phyloP scores from a whole-genome alignment of 2,888 invertebrate species.

The Drosophila sordidula region DNA sequence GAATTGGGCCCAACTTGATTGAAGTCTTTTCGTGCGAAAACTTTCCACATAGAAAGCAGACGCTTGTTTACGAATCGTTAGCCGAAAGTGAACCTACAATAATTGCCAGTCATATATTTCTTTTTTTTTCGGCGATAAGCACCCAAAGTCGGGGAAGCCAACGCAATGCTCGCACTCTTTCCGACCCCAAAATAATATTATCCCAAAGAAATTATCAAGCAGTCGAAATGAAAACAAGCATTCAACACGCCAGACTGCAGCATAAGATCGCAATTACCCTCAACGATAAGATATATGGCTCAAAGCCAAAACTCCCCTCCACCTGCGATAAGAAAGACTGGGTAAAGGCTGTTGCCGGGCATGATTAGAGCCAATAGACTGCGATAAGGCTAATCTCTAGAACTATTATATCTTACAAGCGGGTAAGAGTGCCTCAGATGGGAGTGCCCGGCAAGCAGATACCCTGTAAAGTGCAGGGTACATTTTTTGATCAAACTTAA shows the following conservation, averaged over 20 bases:
- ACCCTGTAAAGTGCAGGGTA: background rate
- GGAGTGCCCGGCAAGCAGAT: background rate
- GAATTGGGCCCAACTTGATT: background rate
- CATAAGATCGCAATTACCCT: conserved; percentile 11
- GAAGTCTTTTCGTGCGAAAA: conserved; percentile 41
- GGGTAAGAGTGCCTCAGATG: background rate
- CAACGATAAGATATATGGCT: conserved; percentile 19
- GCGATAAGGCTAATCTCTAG: background rate
- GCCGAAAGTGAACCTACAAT: conserved; percentile 23
- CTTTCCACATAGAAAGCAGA: conserved; percentile 50
- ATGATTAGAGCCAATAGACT: background rate
- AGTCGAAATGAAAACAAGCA: conserved; percentile 13
- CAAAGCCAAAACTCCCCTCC: background rate
- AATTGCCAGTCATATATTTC: conserved; percentile 10
- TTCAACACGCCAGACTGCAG: conserved; percentile 45
- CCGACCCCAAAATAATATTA: too few relatives aligned
- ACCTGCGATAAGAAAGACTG: conserved; percentile 2
- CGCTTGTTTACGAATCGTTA: conserved; percentile 45
- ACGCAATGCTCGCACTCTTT: background rate
- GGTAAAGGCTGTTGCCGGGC: conserved; percentile 14
- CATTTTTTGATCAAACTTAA: too few relatives aligned
- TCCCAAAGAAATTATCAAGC: conserved; percentile 1
- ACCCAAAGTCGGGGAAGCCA: conserved; percentile 10
- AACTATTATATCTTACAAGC: background rate
- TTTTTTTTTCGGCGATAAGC: conserved; percentile 30